Base-by-base conservation (phyloP, 1,140 invertebrate species). In the Galleria mellonella region DNA sequence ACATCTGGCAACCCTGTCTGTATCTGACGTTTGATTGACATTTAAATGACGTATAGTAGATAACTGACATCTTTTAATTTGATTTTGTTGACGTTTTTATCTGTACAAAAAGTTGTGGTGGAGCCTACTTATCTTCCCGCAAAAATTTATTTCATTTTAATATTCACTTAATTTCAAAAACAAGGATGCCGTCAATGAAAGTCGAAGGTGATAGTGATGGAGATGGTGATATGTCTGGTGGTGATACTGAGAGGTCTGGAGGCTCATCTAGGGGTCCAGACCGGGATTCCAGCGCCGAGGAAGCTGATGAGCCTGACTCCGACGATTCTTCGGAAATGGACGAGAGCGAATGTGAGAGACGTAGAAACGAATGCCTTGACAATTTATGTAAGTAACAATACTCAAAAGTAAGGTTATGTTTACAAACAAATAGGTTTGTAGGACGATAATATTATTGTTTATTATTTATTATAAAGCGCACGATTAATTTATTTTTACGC, bases 241-340 rank as follows among this genome's bases (percentile, higher is more conserved):
- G 87, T 17, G 90, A 91, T 51, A 89, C 90, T 12, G 89, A 91
- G 56, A 86, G 86, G 51, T 90, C 90, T 29, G 90, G 87, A 48
- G 88, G 84, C 28, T 89, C 87, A 13, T 90, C 89, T 46, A 83
- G 89, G 50, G 89, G 88, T 1, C 89, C 84, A 12, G 90, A 89
- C 17, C 87, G 91, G 13, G 92, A 93, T 47, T 92, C 92, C 54
- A 93, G 92, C 55, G 91, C 91, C 47, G 91, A 92, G 49, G 89
- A 90, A 65, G 89, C 88, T 38, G 90, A 92, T 65, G 92, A 93
- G 55, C 91, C 88, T 12, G 92, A 94, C 49, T 93, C 92, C 8
- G 92, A 93, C 87, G 92, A 94, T 71, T 93, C 92, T 40, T 94
- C 91, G 70, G 97, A 98, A 82, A 93, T 98, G 91, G 96, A 98